phyloP scores from a whole-genome alignment of 2,888 invertebrate species.

The Drosophila subquinaria region DNA sequence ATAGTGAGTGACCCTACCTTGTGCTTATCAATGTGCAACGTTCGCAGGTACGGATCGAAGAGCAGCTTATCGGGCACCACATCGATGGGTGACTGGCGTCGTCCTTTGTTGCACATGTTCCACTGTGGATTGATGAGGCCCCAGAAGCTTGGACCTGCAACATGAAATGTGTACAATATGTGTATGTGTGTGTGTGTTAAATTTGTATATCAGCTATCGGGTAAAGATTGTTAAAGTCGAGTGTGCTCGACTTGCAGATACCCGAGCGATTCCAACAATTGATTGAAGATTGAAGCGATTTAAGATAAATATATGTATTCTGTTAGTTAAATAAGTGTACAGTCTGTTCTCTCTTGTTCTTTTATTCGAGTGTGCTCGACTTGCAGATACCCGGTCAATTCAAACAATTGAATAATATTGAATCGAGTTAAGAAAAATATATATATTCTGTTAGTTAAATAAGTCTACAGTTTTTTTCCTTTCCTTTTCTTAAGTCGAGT shows the following conservation, averaged over 20 bases:
- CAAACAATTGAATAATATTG: no score
- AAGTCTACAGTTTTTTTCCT: neutral
- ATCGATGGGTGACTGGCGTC: constrained; percentile 98
- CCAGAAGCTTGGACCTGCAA: constrained; percentile 98
- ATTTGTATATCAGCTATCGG: no score
- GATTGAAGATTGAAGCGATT: no score
- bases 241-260: neutral
- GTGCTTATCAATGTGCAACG: constrained; percentile 96
- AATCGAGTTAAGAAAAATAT: neutral
- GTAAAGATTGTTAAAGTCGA: neutral
- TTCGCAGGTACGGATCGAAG: constrained; percentile 97
- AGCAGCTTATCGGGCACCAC: constrained; percentile 97
- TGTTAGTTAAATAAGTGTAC: neutral
- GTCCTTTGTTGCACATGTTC: constrained; percentile 98
- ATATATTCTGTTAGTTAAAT: no score
- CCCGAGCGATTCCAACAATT: neutral
- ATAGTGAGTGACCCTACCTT: constrained; percentile 88
- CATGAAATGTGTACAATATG: constrained; percentile 8
- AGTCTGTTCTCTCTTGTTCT: neutral
- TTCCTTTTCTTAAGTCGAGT: no score
- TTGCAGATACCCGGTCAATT: no score
- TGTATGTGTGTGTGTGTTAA: no score
- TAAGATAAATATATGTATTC: neutral
- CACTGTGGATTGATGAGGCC: constrained; percentile 99
- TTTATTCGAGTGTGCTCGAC: neutral